A percentile compares a stretch with the other conserved stretches of the same genome.
phyloP scores from a whole-genome alignment of 2,113 vertebrate genomes.

The Phalacrocorax pelagicus region DNA sequence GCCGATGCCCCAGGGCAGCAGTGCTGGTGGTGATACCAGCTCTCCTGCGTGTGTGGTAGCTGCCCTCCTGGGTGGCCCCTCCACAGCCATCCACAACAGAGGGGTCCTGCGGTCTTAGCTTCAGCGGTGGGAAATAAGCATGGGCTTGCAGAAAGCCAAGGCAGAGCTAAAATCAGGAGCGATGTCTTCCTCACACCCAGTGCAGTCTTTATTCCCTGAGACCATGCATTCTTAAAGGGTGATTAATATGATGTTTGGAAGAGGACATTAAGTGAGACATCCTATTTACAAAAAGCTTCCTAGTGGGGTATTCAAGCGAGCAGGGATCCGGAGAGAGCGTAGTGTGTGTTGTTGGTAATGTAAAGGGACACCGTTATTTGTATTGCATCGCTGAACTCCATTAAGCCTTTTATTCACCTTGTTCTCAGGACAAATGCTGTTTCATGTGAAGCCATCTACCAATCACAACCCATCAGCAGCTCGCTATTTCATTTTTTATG shows the following conservation, averaged over 20 bases:
- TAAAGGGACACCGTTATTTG: neutral
- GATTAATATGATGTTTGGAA: neutral
- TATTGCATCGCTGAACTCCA: neutral
- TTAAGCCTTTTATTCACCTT: neutral
- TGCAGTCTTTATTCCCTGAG: rapidly evolving
- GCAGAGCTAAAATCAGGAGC: rapidly evolving
- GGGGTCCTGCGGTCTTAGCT: rapidly evolving
- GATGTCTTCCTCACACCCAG: rapidly evolving
- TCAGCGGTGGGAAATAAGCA: rapidly evolving
- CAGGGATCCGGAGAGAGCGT: neutral
- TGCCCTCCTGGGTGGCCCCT: neutral
- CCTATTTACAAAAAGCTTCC: neutral
- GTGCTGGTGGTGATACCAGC: rapidly evolving
- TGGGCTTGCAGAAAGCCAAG: rapidly evolving
- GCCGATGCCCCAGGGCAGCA: rapidly evolving
- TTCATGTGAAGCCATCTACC: neutral
- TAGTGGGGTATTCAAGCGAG: neutral
- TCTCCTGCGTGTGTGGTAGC: rapidly evolving
- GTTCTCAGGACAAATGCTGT: neutral
- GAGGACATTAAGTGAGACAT: neutral
- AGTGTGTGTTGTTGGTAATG: neutral
- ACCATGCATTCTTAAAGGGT: neutral
- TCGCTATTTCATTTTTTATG: neutral
- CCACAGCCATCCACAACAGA: rapidly evolving
- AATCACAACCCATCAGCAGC: neutral